Conservation (phyloP, 2,113 vertebrate genomes). For the Dasyornis broadbenti region DNA sequence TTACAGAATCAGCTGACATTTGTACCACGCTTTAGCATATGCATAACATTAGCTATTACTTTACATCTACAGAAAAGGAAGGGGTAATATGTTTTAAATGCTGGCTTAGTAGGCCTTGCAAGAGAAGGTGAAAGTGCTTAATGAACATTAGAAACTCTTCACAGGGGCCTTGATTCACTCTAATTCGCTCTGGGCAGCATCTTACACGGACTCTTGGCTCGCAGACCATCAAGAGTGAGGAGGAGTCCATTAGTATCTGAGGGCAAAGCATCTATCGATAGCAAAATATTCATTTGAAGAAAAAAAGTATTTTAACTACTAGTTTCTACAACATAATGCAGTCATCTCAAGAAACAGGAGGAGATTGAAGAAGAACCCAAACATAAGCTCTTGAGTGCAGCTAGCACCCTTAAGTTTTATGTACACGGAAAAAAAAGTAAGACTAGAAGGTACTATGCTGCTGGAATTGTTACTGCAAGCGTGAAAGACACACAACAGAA, state of each 20-base stretch:
- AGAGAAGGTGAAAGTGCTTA: constrained; percentile 17
- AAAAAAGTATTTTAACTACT: neutral
- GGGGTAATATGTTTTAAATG: constrained; percentile 19
- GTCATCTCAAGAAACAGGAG: neutral
- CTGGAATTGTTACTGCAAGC: neutral
- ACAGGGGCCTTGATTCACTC: neutral
- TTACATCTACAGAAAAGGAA: neutral
- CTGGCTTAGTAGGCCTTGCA: constrained; percentile 15
- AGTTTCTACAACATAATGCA: neutral
- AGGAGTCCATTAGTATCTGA: neutral
- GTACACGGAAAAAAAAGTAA: rapidly evolving
- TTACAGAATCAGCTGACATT: neutral
- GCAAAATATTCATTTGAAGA: neutral
- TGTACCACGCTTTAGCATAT: neutral
- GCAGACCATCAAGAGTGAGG: neutral
- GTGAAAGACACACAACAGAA: neutral
- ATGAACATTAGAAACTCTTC: constrained; percentile 23
- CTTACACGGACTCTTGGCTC: neutral
- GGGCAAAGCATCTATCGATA: neutral
- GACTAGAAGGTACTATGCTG: neutral
- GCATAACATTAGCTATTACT: neutral
- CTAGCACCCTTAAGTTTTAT: neutral
- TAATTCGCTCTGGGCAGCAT: constrained; percentile 18
- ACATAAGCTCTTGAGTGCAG: neutral
- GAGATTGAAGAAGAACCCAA: neutral